Evolutionary conservation across 92 coral and sea anemone genomes (phyloP), one percentile per base, ranked within the genome.

Genomic region (Nematostella vectensis): DNA sequence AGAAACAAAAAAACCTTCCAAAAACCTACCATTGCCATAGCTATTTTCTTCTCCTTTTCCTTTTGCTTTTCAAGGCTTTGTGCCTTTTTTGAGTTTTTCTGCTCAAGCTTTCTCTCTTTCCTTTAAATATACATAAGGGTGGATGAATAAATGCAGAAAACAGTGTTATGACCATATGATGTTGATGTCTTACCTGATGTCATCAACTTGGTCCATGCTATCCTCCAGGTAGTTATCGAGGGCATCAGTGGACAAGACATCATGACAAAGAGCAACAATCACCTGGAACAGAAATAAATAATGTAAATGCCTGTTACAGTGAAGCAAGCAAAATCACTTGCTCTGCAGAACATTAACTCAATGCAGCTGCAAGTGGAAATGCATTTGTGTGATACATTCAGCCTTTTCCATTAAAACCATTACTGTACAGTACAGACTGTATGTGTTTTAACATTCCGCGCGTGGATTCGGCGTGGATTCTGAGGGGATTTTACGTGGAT

Each of bases 251-350:
- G 78, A 59, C 52, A 75, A 40, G 48, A 84, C 75, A 0, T 72
- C 88, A 56, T 75, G 78, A 47, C 83, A 84, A 55, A 84, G 71
- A 31, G 50, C 58, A 0, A 84, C 87, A 37, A 84, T 39, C 37
- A 84, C 47, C 94, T 84, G 29, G 1, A 72, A 29, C 47, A 24
- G 2, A 11, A 39, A 24, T 22, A 51, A 11, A 26, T 33, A 6
- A 33, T 33, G n/a, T n/a, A n/a, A 47, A n/a, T n/a, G n/a, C n/a
- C n/a, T n/a, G n/a, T n/a, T n/a, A n/a, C n/a, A n/a, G n/a, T n/a
- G n/a, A n/a, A n/a, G n/a, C n/a, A n/a, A n/a, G n/a, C n/a, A n/a
- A n/a, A n/a, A n/a, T n/a, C n/a, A n/a, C n/a, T n/a, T n/a, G n/a
- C n/a, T n/a, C n/a, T n/a, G n/a, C n/a, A n/a, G n/a, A n/a, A n/a